Evolutionary conservation across 2,888 invertebrate genomes (phyloP), one percentile per base, ranked within the genome.

Genomic region (Psylliodes chrysocephalus): DNA sequence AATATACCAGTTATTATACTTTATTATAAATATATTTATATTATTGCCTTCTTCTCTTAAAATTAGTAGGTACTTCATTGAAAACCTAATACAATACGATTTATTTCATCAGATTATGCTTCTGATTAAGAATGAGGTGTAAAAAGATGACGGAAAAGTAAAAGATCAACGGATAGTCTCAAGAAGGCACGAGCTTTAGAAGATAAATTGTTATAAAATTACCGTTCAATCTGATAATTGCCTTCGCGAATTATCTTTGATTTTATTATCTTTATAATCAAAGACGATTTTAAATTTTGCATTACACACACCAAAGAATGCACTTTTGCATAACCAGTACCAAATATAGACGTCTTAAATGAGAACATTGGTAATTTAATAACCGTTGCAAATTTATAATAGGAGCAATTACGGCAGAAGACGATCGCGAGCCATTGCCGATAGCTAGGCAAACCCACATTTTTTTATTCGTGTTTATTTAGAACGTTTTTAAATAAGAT

Each of bases 351-450:
- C 28, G 14, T 28, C 14, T 49, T 30, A 28, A 49, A 49, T 49
- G 49, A 30, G 19, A 49, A 28, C 49, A 49, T 49, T 7, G 49
- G 49, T 49, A 49, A 49, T 49, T 49, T 49, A 49, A 49, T 49
- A 49, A 49, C 49, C n/a, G 42, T 17, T 42, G 18, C 42, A 18
- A 18, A 42, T 18, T 42, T 42, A 42, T 42, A 42, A 42, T 42
- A 10, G 17, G 42, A 18, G 42, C 18, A 42, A 42, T 42, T 42
- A 42, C 18, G 17, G 2, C 10, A 42, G 18, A 42, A 42, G 2
- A 42, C 17, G 38, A 38, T 33, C 33, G 33, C 33, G n/a, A n/a
- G 8, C 8, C 8, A 33, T 5, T n/a, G 12, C 12, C 33, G 33
- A n/a, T 1, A 8, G 14, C 35, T 35, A 35, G 42, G 18, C 17